These are phyloP conservation scores for Schlechtendalia chinensis DNA, from an alignment of 1,140 invertebrate genomes.

Conservation along the genomic window DNA sequence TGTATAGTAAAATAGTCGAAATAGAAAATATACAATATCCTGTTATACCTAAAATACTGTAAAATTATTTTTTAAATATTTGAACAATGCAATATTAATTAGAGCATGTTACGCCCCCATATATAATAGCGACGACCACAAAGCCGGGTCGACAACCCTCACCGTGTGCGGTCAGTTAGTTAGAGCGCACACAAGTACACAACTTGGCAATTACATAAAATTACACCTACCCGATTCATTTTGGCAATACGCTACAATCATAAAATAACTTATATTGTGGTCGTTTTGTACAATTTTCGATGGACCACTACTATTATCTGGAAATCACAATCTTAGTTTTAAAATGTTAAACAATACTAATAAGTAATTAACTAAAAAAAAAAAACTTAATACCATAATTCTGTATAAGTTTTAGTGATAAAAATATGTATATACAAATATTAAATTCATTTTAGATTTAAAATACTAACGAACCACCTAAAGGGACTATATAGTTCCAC, in stretches of 20 bases:
- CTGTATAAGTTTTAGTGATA: too few species aligned
- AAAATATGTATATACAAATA: neutral
- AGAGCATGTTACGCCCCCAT: neutral
- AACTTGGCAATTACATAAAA: slow-evolving; percentile 25
- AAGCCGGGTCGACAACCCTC: neutral
- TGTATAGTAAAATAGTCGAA: too few species aligned
- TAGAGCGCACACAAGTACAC: slow-evolving; percentile 25
- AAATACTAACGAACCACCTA: neutral
- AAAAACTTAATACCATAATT: too few species aligned
- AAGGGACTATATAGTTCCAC: too few species aligned
- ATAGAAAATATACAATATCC: too few species aligned
- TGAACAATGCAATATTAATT: slow-evolving; percentile 26
- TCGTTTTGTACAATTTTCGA: neutral
- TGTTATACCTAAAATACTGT: neutral
- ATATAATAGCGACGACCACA: slow-evolving; percentile 16
- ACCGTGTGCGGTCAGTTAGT: slow-evolving; percentile 12
- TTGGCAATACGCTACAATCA: slow-evolving; percentile 9
- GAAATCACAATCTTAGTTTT: neutral
- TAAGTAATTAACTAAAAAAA: too few species aligned
- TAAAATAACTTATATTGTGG: slow-evolving; percentile 1
- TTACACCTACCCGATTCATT: slow-evolving; percentile 2
- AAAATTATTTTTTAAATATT: slow-evolving; percentile 39
- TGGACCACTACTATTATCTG: neutral
- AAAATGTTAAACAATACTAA: neutral
- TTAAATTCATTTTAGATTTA: neutral